These are phyloP conservation scores for Xenopus laevis DNA, from an alignment of 2,113 vertebrate species.

Conservation along the genomic window DNA sequence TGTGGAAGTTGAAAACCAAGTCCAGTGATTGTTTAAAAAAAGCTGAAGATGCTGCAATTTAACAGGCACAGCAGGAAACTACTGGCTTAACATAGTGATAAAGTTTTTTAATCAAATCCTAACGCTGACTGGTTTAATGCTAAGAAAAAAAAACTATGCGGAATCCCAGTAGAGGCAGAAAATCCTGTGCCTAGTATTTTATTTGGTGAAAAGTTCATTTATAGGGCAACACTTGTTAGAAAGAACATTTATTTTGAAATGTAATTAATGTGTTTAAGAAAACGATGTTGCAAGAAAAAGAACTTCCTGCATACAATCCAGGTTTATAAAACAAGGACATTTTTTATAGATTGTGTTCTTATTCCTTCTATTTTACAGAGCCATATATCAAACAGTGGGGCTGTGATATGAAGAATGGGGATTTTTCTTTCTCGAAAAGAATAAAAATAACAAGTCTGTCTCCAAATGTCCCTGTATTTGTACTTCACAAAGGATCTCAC, in stretches of 20 bases:
- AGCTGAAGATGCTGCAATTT: conserved; percentile 15
- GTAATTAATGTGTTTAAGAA: not conserved
- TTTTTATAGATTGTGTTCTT: not conserved
- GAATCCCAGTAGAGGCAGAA: conserved; percentile 19
- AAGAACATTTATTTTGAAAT: conserved; percentile 3
- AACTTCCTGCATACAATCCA: not conserved
- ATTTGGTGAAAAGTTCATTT: conserved; percentile 22
- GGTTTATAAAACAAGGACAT: conserved; percentile 16
- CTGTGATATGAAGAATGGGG: conserved; percentile 18
- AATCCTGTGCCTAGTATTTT: conserved; percentile 4
- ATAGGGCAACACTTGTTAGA: not conserved
- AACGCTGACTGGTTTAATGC: conserved; percentile 24
- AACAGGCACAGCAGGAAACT: conserved; percentile 9
- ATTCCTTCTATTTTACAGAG: not conserved
- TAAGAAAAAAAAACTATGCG: conserved; percentile 15
- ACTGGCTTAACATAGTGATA: conserved; percentile 22
- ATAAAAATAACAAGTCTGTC: conserved; percentile 34
- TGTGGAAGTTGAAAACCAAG: conserved; percentile 8
- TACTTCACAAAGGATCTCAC: conserved; percentile 24
- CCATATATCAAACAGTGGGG: conserved; percentile 13
- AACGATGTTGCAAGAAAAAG: not conserved
- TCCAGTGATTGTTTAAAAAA: conserved; percentile 33
- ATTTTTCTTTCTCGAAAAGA: conserved; percentile 18
- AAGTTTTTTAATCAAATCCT: conserved; percentile 41
- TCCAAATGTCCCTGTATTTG: conserved; percentile 24